Evolutionary conservation across 1,140 invertebrate genomes (phyloP).

Genomic region (Maniola jurtina): DNA sequence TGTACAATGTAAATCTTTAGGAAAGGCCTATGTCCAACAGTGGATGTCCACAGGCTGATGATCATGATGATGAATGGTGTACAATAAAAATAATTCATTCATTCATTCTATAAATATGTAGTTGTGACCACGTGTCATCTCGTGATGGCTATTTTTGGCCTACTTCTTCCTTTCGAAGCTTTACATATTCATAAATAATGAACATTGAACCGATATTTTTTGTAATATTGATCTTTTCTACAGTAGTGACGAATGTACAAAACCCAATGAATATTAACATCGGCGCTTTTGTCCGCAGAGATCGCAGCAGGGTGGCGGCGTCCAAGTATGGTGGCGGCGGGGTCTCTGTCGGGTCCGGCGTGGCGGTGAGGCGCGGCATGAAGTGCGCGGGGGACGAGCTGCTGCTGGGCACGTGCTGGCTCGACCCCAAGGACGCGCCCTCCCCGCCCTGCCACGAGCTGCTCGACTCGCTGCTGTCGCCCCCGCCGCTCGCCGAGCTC

Average conservation of each 20-base stretch:
- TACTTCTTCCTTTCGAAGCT: too few relatives aligned
- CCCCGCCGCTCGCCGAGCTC: conserved; percentile 86
- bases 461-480: conserved; percentile 82
- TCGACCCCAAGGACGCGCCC: conserved; percentile 71
- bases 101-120: too few relatives aligned
- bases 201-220: background rate
- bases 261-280: conserved; percentile 19
- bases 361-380: conserved; percentile 70
- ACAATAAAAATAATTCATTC: too few relatives aligned
- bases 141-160: too few relatives aligned
- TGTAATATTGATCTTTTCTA: too few relatives aligned
- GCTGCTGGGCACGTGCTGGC: conserved; percentile 79
- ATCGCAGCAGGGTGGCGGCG: conserved; percentile 72
- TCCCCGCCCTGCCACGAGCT: conserved; percentile 67
- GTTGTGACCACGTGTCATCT: too few relatives aligned
- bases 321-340: conserved; percentile 74
- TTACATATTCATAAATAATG: too few relatives aligned
- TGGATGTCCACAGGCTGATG: too few relatives aligned
- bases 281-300: conserved; percentile 44
- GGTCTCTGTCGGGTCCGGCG: conserved; percentile 61
- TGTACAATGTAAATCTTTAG: too few relatives aligned
- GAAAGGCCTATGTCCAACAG: too few relatives aligned
- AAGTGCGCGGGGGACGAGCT: conserved; percentile 76
- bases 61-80: too few relatives aligned
- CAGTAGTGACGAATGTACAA: too few relatives aligned